Evolutionary conservation across 2,797 vertebrate species (phyloP).

Genomic region (Scyliorhinus canicula): DNA sequence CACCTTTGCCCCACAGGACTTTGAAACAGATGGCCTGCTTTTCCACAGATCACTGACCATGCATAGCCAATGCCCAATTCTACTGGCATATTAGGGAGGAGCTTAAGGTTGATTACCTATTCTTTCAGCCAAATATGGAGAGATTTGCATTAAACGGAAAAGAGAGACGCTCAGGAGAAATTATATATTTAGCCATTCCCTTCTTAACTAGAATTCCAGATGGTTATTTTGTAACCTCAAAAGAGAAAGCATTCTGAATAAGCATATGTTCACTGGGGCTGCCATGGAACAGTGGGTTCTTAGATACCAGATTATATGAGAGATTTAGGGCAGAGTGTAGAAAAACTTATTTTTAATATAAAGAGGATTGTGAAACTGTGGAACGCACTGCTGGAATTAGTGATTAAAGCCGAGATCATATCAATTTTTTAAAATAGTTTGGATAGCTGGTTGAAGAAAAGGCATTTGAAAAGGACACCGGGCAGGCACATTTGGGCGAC

Average conservation of each 20-base stretch:
- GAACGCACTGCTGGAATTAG: background rate
- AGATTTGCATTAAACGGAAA: background rate
- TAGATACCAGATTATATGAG: background rate
- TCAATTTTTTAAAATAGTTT: background rate
- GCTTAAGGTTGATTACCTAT: background rate
- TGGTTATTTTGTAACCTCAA: background rate
- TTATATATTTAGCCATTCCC: background rate
- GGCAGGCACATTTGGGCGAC: background rate
- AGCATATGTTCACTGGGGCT: background rate
- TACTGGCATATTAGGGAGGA: background rate
- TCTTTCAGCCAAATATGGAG: background rate
- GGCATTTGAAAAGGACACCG: background rate
- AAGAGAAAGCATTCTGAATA: background rate
- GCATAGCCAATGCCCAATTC: background rate
- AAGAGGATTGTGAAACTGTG: background rate
- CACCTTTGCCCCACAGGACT: constrained; percentile 23
- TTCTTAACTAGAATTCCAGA: background rate
- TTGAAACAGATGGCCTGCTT: constrained; percentile 11
- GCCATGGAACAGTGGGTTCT: background rate
- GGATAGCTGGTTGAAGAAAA: background rate
- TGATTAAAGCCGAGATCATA: background rate
- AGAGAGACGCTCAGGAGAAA: background rate
- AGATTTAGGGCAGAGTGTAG: background rate
- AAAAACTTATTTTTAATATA: background rate
- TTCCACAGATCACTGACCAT: constrained; percentile 6